Percentiles rank a stretch among this genome's conserved stretches.
Conservation (phyloP, 2,888 invertebrate species). For the Hecatera dysodea region DNA sequence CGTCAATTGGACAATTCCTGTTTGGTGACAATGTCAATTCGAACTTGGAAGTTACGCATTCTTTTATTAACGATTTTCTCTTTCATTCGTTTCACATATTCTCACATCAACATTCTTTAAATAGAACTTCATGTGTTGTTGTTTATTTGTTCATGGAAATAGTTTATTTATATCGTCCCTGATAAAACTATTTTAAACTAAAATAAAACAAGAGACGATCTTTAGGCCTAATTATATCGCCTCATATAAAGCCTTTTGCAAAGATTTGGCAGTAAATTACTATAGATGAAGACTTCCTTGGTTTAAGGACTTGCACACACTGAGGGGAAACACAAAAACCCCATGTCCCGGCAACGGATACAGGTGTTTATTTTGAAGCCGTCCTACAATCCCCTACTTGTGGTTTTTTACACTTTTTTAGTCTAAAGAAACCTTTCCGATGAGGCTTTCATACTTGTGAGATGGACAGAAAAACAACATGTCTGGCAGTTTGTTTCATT, state of each 20-base stretch:
- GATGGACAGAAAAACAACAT: conserved; percentile 62
- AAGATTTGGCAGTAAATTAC: conserved; percentile 18
- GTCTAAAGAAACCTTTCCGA: conserved; percentile 66
- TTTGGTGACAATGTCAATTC: conserved; percentile 21
- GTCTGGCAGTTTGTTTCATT: conserved; percentile 26
- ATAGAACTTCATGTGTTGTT: conserved; percentile 22
- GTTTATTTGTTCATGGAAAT: neutral
- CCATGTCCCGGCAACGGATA: conserved; percentile 77
- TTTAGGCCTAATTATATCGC: conserved; percentile 44
- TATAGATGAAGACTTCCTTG: neutral
- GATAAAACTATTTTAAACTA: neutral
- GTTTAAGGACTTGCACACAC: conserved; percentile 28
- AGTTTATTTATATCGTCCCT: neutral
- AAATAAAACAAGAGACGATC: conserved; percentile 3
- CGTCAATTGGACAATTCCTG: conserved; percentile 2
- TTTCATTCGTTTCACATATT: conserved; percentile 6
- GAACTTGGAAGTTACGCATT: conserved; percentile 3
- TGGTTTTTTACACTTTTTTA: conserved; percentile 72
- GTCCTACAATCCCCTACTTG: conserved; percentile 78
- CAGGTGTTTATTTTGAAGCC: conserved; percentile 82
- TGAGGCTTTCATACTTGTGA: conserved; percentile 38
- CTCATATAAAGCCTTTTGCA: neutral
- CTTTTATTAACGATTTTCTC: conserved; percentile 8
- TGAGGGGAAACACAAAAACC: conserved; percentile 51
- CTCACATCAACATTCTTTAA: conserved; percentile 1